phyloP scores from a whole-genome alignment of 2,888 invertebrate species.

The Ypsolopha sequella region DNA sequence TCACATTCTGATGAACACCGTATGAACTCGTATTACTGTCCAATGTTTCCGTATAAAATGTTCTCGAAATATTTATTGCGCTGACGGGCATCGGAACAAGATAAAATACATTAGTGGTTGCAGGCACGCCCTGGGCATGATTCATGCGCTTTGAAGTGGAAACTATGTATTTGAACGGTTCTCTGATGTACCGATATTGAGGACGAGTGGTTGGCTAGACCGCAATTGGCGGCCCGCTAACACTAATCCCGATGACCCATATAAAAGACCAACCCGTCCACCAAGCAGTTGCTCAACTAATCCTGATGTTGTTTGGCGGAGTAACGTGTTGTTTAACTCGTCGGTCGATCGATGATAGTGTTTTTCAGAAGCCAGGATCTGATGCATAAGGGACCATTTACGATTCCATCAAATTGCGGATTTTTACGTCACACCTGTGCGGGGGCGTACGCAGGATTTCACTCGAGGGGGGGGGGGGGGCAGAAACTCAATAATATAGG shows the following conservation, averaged over 20 bases:
- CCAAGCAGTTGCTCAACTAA: slow-evolving; percentile 15
- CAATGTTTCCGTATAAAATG: background rate
- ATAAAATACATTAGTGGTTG: slow-evolving; percentile 2
- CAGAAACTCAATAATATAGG: too few species aligned
- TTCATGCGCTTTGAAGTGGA: slow-evolving; percentile 2
- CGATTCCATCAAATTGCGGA: slow-evolving; percentile 32
- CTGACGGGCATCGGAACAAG: background rate
- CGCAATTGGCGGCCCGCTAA: slow-evolving; percentile 29
- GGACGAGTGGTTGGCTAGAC: slow-evolving; percentile 22
- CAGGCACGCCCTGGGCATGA: background rate
- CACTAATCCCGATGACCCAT: slow-evolving; percentile 42
- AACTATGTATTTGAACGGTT: slow-evolving; percentile 14
- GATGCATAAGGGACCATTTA: slow-evolving; percentile 34
- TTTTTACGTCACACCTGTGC: slow-evolving; percentile 51
- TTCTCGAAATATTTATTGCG: background rate
- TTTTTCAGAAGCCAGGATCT: slow-evolving; percentile 16
- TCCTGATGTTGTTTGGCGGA: background rate
- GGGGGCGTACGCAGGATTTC: too few species aligned
- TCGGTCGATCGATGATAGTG: background rate
- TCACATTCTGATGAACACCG: slow-evolving; percentile 11
- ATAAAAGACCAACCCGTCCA: slow-evolving; percentile 20
- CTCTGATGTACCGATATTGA: slow-evolving; percentile 21
- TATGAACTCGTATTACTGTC: slow-evolving; percentile 11
- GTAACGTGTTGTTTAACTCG: background rate
- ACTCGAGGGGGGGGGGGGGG: too few species aligned